phyloP scores from a whole-genome alignment of 2,888 invertebrate genomes.

The Shargacucullia verbasci region DNA sequence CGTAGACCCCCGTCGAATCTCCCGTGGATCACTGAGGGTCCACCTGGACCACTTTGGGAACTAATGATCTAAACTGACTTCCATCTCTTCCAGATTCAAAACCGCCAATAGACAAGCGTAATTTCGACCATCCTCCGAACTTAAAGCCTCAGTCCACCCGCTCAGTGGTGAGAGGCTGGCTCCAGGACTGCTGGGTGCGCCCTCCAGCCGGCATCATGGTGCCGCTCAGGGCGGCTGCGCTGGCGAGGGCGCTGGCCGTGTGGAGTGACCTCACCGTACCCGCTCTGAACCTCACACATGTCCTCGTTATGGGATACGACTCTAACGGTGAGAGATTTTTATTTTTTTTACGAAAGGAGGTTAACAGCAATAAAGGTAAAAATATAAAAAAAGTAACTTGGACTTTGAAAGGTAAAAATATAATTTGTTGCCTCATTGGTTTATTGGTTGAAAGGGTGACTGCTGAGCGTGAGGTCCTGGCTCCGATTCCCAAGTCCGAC shows the following conservation, averaged over 20 bases:
- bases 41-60: no score
- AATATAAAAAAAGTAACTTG: no score
- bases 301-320: slow-evolving; percentile 84
- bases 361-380: no score
- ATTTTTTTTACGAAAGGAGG: no score
- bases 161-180: slow-evolving; percentile 76
- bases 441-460: no score
- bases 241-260: slow-evolving; percentile 78
- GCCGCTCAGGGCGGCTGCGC: slow-evolving; percentile 77
- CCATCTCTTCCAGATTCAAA: slow-evolving; percentile 46
- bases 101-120: slow-evolving; percentile 59
- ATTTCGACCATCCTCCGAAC: slow-evolving; percentile 52
- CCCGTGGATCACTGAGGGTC: no score
- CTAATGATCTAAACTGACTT: not conserved
- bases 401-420: no score
- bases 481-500: no score
- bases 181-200: slow-evolving; percentile 83
- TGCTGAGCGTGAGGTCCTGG: no score
- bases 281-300: slow-evolving; percentile 77
- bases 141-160: slow-evolving; percentile 65
- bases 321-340: slow-evolving; percentile 78
- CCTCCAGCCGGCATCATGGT: slow-evolving; percentile 83
- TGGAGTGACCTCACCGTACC: slow-evolving; percentile 79
- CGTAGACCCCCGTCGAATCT: no score
- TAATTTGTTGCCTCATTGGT: no score